Evolutionary conservation across 2,888 invertebrate genomes (phyloP), one percentile per base, ranked within the genome.

Genomic region (Ophioninae sp.): DNA sequence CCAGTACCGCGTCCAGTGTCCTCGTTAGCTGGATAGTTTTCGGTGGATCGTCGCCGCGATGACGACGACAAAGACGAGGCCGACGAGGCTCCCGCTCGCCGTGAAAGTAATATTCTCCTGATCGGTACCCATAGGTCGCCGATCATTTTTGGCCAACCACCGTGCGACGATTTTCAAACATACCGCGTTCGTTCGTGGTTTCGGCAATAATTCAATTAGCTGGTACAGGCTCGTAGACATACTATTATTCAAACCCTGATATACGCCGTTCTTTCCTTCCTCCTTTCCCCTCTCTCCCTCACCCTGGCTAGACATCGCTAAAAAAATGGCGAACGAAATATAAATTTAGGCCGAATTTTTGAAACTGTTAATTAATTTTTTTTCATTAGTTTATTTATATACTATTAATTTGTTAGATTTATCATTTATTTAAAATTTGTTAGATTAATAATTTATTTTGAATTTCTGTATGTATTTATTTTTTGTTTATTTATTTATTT

Each of bases 191-290:
- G 85, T 76, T 85, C 84, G 85, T 84, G 83, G 80, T 85, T 91
- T 91, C 87, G 87, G 91, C 91, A 90, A 92, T 92, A 92, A 92
- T 92, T 92, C 92, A 91, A 92, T 92, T 91, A 92, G 88, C 88
- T 85, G 79, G 83, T 81, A 89, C 89, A 89, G 92, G 90, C 91
- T 91, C 90, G 89, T 90, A 88, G 89, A 89, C 90, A 41, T 70
- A 88, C 89, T 88, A 92, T 92, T 91, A 92, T 89, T 91, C 89
- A 91, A 88, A 87, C 50, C 85, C 87, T 89, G 89, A 90, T 89
- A 89, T 86, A 86, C 82, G 77, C 82, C 72, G 70, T 64, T 41
- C 64, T 62, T 69, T 39, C 20, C 50, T 21, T 17, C 23, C 77
- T 67, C 30, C 50, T 37, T 68, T 57, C 30, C 37, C 30, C 37